Base-by-base conservation (phyloP, 2,888 invertebrate genomes). In the Nephrotoma guestfalica region DNA sequence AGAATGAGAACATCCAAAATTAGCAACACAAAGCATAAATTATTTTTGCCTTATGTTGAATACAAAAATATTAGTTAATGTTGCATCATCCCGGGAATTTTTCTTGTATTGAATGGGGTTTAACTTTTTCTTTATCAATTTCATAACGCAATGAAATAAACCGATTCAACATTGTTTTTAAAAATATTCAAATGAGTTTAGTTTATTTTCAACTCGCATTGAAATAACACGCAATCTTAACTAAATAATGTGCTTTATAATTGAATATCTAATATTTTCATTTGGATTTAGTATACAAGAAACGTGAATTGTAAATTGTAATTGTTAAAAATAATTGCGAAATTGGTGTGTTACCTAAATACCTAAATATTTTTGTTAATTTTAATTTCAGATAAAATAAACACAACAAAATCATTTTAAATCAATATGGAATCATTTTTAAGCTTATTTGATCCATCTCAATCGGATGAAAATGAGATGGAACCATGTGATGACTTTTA, bases 351-450 rank as follows among this genome's bases (percentile, higher is more conserved):
- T 71, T 71, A 9, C 30, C 30, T 2, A 30, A 30, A 30, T 71
- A 71, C n/a, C n/a, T n/a, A 51, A 51, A 13, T 47, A 30, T 51
- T 51, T 15, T 51, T 30, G 30, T 51, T 15, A 51, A 51, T 51
- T 51, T 30, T 71, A 18, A 71, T 71, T 71, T 0, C 71, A 71
- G 71, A 71, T 71, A 71, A 71, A 71, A 71, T 30, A 51, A 51
- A 71, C 51, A 57, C 51, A 57, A 30, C 30, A 30, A 30, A 30
- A 71, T 47, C 4, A 47, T 47, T 30, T 9, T 7, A 71, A 71
- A 84, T 41, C 30, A 57, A 6, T 87, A 97, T 97, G 97, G 97
- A 97, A 88, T 95, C 96, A 0, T 96, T 97, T 92, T 92, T 96
- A 89, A 95, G 95, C 89, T 93, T 97, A 42, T 97, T 97, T 90